Percentiles rank a stretch among this genome's conserved stretches.
Evolutionary conservation across 1,140 invertebrate species (phyloP).

Genomic region (Octopus bimaculoides): DNA sequence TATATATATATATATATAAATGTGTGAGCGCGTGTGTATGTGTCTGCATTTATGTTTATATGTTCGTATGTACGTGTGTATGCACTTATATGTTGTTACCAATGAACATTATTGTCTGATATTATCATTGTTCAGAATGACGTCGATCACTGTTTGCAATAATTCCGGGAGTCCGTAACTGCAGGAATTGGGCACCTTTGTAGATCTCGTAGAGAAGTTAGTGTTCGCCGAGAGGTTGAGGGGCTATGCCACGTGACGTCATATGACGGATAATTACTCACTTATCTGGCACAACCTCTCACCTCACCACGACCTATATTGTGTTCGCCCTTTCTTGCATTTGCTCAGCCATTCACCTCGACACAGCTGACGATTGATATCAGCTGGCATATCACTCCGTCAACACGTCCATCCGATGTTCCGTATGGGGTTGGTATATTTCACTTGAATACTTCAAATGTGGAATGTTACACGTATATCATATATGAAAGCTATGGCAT

Average conservation of each 20-base stretch:
- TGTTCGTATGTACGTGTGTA: too few relatives aligned
- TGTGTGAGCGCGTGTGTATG: too few relatives aligned
- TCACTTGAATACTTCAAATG: not conserved
- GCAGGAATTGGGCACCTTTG: too few relatives aligned
- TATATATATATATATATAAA: too few relatives aligned
- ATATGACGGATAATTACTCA: not conserved
- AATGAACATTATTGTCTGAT: too few relatives aligned
- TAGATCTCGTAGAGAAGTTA: not conserved
- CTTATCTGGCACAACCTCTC: conserved; percentile 7
- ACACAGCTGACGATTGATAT: not conserved
- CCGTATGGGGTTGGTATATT: not conserved
- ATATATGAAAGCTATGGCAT: not conserved
- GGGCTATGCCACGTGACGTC: conserved; percentile 10
- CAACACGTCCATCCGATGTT: not conserved
- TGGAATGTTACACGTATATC: not conserved
- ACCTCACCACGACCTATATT: conserved; percentile 6
- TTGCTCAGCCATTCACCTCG: not conserved
- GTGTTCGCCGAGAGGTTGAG: conserved; percentile 7
- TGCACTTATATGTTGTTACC: too few relatives aligned
- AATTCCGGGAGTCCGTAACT: too few relatives aligned
- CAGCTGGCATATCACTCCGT: not conserved
- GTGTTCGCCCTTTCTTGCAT: not conserved
- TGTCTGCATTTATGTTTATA: too few relatives aligned
- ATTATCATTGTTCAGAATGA: too few relatives aligned
- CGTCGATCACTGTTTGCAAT: too few relatives aligned